These are phyloP conservation scores for Aporophyla nigra DNA, from an alignment of 2,888 invertebrate species.

Conservation along the genomic window DNA sequence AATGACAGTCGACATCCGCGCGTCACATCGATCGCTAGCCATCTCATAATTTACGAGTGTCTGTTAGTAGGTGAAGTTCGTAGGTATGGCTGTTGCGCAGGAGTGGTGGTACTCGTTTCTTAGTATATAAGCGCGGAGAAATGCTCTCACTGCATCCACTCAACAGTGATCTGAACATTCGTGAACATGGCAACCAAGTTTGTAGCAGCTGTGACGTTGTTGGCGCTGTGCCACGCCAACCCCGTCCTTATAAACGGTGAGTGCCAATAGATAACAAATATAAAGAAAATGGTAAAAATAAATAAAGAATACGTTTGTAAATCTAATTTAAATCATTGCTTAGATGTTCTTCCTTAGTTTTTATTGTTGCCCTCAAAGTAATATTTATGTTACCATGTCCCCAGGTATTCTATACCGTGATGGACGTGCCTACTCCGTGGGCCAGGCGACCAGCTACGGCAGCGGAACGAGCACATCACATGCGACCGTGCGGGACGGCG, in stretches of 20 bases:
- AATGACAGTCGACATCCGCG: slow-evolving; percentile 59
- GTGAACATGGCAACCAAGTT: slow-evolving; percentile 83
- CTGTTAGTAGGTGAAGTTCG: slow-evolving; percentile 87
- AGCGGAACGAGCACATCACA: slow-evolving; percentile 76
- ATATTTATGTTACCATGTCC: slow-evolving; percentile 31
- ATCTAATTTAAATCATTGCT: not conserved
- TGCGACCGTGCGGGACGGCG: slow-evolving; percentile 74
- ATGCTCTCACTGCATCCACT: slow-evolving; percentile 89
- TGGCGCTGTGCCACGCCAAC: slow-evolving; percentile 82
- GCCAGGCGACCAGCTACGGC: slow-evolving; percentile 78
- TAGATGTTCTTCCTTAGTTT: no score
- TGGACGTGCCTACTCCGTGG: slow-evolving; percentile 80
- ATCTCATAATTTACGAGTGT: slow-evolving; percentile 84
- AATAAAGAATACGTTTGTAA: not conserved
- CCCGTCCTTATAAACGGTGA: slow-evolving; percentile 85
- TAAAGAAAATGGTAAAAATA: not conserved
- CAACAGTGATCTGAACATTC: slow-evolving; percentile 70
- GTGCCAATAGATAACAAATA: slow-evolving; percentile 52
- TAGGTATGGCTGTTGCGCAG: slow-evolving; percentile 77
- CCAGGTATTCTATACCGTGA: slow-evolving; percentile 81
- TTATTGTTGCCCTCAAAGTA: not conserved
- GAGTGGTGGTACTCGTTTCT: slow-evolving; percentile 75
- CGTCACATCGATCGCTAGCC: slow-evolving; percentile 75
- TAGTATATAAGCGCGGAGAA: slow-evolving; percentile 88
- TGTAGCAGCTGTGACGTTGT: slow-evolving; percentile 80